Base-by-base conservation (phyloP, 2,888 invertebrate species). In the Uloborus plumipes region DNA sequence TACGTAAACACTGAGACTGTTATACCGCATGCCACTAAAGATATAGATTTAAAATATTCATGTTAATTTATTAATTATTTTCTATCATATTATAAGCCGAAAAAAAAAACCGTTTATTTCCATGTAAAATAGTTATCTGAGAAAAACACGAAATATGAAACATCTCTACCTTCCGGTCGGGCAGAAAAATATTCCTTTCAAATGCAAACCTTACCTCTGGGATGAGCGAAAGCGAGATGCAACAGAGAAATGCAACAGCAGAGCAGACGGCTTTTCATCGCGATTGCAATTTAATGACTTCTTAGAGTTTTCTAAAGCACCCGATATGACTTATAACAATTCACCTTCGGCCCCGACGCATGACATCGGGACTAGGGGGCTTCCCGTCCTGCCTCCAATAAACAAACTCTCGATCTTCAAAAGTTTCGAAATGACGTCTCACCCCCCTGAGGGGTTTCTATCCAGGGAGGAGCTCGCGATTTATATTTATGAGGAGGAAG, bases 401-500 rank as follows among this genome's bases (percentile, higher is more conserved):
- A 71, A 47, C 74, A 50, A 74, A 65, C 74, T 15, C 61, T 11
- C 16, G 16, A 2, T 11, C 31, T 26, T 22, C 51, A 18, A 16
- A 50, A n/a, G 50, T 66, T 51, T 51, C 26, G 51, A 31, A 53
- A 73, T 69, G 69, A 69, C 62, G 39, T 55, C 47, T 62, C 9
- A 47, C 64, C 58, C 62, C 74, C 80, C 80, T 64, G 16, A 55
- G 80, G 80, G 80, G 73, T 74, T 58, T 69, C 62, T 79, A 79
- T 79, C 72, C 79, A 72, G 61, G 59, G 72, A 72, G 18, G 62
- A 65, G 55, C 55, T 69, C 53, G 61, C 71, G 73, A 73, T 80
- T 81, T 75, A 74, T 81, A 75, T 81, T 81, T 81, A 81, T 81
- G 81, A 81, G 81, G 55, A 55, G 58, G 53, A 66, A 55, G 49